Percentiles rank a stretch among this genome's conserved stretches.
phyloP scores from a whole-genome alignment of 2,113 vertebrate species.

The Chaetura pelagica region DNA sequence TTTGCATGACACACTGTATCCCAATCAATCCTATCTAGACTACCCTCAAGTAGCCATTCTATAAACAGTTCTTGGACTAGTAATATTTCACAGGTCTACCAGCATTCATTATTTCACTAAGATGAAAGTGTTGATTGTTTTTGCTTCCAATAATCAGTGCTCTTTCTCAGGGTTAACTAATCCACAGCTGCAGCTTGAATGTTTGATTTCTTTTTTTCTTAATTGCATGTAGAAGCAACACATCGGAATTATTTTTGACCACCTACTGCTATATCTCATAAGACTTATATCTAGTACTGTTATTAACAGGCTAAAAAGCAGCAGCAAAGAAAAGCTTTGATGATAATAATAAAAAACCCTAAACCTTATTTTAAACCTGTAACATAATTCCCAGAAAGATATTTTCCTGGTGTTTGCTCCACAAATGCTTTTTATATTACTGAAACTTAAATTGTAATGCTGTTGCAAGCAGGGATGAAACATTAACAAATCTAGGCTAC shows the following conservation, averaged over 20 bases:
- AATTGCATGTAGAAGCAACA: constrained; percentile 50
- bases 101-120: constrained; percentile 23
- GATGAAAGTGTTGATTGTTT: background rate
- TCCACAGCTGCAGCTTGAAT: constrained; percentile 19
- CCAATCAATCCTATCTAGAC: background rate
- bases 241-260: constrained; percentile 22
- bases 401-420: constrained; percentile 15
- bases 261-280: constrained; percentile 14
- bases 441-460: constrained; percentile 65
- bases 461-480: constrained; percentile 58
- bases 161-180: constrained; percentile 35
- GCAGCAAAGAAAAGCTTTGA: constrained; percentile 23
- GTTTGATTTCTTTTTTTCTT: constrained; percentile 47
- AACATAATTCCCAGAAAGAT: constrained; percentile 33
- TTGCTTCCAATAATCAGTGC: constrained; percentile 34
- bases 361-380: constrained; percentile 26
- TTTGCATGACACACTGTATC: background rate
- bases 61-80: background rate
- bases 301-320: constrained; percentile 44
- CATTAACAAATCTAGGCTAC: constrained; percentile 55
- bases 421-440: constrained; percentile 58
- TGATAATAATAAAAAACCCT: background rate
- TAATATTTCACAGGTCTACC: background rate
- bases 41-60: background rate
- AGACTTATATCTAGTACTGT: constrained; percentile 19